Evolutionary conservation across 2,797 vertebrate species (phyloP).

Genomic region (Erpetoichthys calabaricus): DNA sequence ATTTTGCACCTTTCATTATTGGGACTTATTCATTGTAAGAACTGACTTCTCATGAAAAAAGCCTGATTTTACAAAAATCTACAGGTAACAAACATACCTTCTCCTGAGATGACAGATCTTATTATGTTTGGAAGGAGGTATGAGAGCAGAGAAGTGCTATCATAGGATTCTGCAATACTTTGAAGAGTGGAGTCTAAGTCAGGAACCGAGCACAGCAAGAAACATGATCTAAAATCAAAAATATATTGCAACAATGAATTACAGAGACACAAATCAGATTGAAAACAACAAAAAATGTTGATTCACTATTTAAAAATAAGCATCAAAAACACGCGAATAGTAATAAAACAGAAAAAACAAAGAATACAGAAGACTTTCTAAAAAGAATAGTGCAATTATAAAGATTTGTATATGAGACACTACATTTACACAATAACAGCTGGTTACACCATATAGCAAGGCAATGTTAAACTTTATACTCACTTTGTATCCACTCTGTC

Average conservation of each 20-base stretch:
- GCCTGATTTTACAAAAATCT: too few relatives aligned
- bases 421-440: not conserved
- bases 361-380: too few relatives aligned
- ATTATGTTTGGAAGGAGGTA: constrained; percentile 74
- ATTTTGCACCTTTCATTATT: too few relatives aligned
- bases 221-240: constrained; percentile 47
- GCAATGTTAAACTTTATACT: constrained; percentile 11
- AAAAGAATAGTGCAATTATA: too few relatives aligned
- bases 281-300: not conserved
- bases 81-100: too few relatives aligned
- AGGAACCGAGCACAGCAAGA: constrained; percentile 46
- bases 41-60: too few relatives aligned
- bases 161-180: constrained; percentile 50
- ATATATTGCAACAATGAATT: not conserved
- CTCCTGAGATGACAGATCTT: constrained; percentile 21
- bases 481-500: constrained; percentile 64
- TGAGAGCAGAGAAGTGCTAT: constrained; percentile 61
- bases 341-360: too few relatives aligned
- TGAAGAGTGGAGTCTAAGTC: constrained; percentile 52
- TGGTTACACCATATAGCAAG: not conserved
- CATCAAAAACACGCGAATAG: too few relatives aligned
- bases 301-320: not conserved
- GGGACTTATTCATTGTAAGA: too few relatives aligned
- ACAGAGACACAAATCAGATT: not conserved
- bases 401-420: too few relatives aligned